A percentile compares a stretch with the other conserved stretches of the same genome.
These are phyloP conservation scores for Macquaria ambigua DNA, from an alignment of 2,113 vertebrate species.

Conservation along the genomic window DNA sequence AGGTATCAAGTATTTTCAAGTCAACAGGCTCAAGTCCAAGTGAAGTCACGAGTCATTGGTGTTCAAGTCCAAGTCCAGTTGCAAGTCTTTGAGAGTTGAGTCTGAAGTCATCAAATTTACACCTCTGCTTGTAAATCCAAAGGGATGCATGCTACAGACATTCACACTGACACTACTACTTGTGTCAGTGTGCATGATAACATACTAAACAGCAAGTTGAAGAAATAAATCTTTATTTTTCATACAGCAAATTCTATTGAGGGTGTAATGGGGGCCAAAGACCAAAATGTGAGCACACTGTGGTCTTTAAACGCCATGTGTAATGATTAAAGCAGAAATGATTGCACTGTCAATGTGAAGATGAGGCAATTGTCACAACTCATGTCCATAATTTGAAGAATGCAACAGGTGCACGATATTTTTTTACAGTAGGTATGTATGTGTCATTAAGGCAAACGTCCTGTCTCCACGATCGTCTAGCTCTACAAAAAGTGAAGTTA, in stretches of 20 bases:
- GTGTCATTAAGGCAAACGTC: constrained; percentile 71
- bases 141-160: not conserved
- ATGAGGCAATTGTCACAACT: not conserved
- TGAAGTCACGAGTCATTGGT: no score
- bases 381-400: constrained; percentile 37
- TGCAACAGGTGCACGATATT: constrained; percentile 29
- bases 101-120: no score
- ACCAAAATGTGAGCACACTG: constrained; percentile 20
- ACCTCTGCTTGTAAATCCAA: not conserved
- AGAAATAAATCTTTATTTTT: constrained; percentile 84
- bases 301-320: constrained; percentile 24
- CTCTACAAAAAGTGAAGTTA: constrained; percentile 41
- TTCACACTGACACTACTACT: not conserved
- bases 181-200: not conserved
- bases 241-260: constrained; percentile 68
- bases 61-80: no score
- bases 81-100: no score
- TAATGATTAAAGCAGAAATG: constrained; percentile 37
- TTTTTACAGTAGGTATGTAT: constrained; percentile 32
- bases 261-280: constrained; percentile 28
- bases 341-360: not conserved
- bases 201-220: constrained; percentile 36
- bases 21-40: no score
- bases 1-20: no score
- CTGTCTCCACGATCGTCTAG: constrained; percentile 5